Base-by-base conservation (phyloP, 2,888 invertebrate genomes). In the Philopedon plagiatum region DNA sequence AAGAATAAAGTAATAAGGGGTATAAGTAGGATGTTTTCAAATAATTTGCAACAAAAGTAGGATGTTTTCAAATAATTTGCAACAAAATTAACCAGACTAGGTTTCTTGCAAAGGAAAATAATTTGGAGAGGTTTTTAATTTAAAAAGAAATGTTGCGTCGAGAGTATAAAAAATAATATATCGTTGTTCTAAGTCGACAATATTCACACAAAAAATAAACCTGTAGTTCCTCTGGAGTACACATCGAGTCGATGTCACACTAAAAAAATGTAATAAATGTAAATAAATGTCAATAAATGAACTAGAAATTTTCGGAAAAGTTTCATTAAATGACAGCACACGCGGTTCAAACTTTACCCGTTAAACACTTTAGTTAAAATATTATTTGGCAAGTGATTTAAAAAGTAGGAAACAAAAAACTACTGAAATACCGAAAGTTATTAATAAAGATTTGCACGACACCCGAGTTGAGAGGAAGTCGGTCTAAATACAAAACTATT, bases 181-280 rank as follows among this genome's bases (percentile, higher is more conserved):
- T n/a, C n/a, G n/a, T n/a, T n/a, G n/a, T n/a, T 13, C 2, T 37
- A 2, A n/a, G 37, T 15, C 13, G 1, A 3, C 5, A 39, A 1
- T 34, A 39, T 15, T 39, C 15, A 15, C 7, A 15, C 3, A 15
- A 15, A 2, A 15, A 15, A 15, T 39, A 41, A 34, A 87, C 87
- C 87, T 87, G 85, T 41, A 85, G 77, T 80, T 87, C 87, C 79
- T 87, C 86, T 67, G 86, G 86, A 67, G 87, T 86, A 80, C 87
- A 87, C 87, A 87, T 87, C 71, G 67, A 69, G 49, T 19, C 3
- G 37, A 5, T 26, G 18, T 13, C 18, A 18, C 9, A 13, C 54
- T 26, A 26, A 41, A 23, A 26, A 41, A 65, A 54, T n/a, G n/a
- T n/a, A n/a, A n/a, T n/a, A n/a, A n/a, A n/a, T n/a, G n/a, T n/a